Conservation (phyloP, 2,797 vertebrate genomes). For the Acanthornis magna region DNA sequence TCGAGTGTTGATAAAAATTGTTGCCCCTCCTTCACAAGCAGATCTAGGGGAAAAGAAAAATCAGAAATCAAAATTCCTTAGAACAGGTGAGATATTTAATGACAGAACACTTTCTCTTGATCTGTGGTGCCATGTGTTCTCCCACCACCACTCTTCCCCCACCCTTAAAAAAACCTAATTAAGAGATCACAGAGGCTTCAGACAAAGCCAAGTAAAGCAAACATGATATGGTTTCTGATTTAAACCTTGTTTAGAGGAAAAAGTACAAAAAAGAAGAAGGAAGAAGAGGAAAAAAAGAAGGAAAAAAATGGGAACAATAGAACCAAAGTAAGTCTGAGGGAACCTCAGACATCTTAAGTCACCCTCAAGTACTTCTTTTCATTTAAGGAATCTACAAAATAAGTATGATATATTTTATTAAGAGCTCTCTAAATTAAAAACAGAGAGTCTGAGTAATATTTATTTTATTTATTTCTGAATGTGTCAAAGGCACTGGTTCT, state of each 20-base stretch:
- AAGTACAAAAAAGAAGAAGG: background rate
- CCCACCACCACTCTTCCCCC: background rate
- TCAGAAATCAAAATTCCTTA: background rate
- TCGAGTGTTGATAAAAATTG: background rate
- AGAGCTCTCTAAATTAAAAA: background rate
- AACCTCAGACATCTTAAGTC: background rate
- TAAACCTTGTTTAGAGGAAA: background rate
- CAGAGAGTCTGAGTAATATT: background rate
- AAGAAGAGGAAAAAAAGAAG: background rate
- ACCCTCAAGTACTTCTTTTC: background rate
- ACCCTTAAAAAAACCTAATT: background rate
- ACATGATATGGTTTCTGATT: background rate
- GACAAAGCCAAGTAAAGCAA: background rate
- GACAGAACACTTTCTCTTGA: background rate
- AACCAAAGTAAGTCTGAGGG: background rate
- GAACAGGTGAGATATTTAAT: background rate
- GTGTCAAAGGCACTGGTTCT: background rate
- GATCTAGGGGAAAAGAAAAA: background rate
- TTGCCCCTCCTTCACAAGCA: background rate
- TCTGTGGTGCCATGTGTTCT: background rate
- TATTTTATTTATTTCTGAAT: background rate
- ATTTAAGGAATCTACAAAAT: background rate
- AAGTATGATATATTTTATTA: background rate
- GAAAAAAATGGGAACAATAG: background rate
- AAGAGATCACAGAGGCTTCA: background rate